These are phyloP conservation scores for Ivindomyrus marchei DNA, from an alignment of 2,113 vertebrate species.

Conservation along the genomic window DNA sequence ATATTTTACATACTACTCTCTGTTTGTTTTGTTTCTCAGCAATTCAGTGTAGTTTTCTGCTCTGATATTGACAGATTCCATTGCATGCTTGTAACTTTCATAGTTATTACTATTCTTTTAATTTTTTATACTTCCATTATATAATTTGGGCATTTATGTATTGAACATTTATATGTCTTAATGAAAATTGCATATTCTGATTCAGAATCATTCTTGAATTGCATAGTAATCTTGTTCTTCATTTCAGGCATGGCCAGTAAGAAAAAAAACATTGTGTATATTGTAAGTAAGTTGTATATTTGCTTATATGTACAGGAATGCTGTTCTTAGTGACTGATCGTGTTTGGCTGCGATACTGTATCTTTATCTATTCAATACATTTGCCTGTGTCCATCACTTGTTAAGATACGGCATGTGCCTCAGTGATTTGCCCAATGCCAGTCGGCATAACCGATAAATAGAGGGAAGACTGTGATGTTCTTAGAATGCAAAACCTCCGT, in stretches of 20 bases:
- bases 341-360: neutral
- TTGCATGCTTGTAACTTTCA: neutral
- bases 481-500: neutral
- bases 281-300: constrained; percentile 2
- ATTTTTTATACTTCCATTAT: neutral
- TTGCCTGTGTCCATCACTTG: neutral
- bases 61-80: neutral
- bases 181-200: neutral
- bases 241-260: neutral
- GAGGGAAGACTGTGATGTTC: neutral
- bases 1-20: neutral
- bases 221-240: neutral
- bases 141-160: neutral
- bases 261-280: neutral
- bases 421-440: neutral
- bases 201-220: neutral
- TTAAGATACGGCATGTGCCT: neutral
- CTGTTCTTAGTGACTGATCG: neutral
- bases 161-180: neutral
- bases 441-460: neutral
- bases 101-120: neutral
- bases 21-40: neutral
- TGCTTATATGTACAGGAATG: constrained; percentile 3
- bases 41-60: neutral
- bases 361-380: neutral